These are phyloP conservation scores for Belonocnema kinseyi DNA, from an alignment of 1,140 invertebrate genomes.

Conservation along the genomic window DNA sequence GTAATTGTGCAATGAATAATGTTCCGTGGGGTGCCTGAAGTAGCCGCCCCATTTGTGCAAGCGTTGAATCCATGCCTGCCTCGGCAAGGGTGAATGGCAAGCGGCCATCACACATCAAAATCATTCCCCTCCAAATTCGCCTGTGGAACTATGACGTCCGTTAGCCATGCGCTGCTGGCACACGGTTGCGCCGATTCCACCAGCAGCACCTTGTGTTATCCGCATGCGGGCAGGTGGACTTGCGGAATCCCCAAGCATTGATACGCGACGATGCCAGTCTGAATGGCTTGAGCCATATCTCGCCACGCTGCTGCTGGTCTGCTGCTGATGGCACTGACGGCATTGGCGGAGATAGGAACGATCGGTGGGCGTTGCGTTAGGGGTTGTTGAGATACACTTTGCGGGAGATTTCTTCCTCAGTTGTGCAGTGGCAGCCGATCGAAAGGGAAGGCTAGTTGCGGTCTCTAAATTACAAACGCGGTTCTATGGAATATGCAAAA, in stretches of 20 bases:
- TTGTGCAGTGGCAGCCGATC: slow-evolving; percentile 68
- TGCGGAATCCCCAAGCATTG: slow-evolving; percentile 31
- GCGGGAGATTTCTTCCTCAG: slow-evolving; percentile 69
- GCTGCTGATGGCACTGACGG: slow-evolving; percentile 47
- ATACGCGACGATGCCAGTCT: slow-evolving; percentile 24
- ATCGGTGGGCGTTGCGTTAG: slow-evolving; percentile 63
- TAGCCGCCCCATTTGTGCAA: background rate
- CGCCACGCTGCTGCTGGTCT: slow-evolving; percentile 43
- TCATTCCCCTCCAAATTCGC: background rate
- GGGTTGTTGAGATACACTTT: slow-evolving; percentile 68
- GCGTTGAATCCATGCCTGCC: slow-evolving; percentile 7
- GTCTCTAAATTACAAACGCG: slow-evolving; percentile 44
- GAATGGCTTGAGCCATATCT: slow-evolving; percentile 36
- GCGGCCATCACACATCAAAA: slow-evolving; percentile 31
- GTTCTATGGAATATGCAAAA: slow-evolving; percentile 41
- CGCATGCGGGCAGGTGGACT: slow-evolving; percentile 27
- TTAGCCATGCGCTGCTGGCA: slow-evolving; percentile 14
- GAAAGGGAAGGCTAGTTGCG: slow-evolving; percentile 47
- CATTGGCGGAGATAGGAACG: slow-evolving; percentile 65
- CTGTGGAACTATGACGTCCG: slow-evolving; percentile 9
- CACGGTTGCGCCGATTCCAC: slow-evolving; percentile 22
- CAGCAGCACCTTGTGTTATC: slow-evolving; percentile 27
- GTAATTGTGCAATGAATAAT: slow-evolving; percentile 31
- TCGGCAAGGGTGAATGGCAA: slow-evolving; percentile 22
- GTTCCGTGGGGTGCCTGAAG: slow-evolving; percentile 2